Percentiles rank a stretch among this genome's conserved stretches.
phyloP scores from a whole-genome alignment of 2,113 vertebrate genomes.

The Oncorhynchus clarkii region DNA sequence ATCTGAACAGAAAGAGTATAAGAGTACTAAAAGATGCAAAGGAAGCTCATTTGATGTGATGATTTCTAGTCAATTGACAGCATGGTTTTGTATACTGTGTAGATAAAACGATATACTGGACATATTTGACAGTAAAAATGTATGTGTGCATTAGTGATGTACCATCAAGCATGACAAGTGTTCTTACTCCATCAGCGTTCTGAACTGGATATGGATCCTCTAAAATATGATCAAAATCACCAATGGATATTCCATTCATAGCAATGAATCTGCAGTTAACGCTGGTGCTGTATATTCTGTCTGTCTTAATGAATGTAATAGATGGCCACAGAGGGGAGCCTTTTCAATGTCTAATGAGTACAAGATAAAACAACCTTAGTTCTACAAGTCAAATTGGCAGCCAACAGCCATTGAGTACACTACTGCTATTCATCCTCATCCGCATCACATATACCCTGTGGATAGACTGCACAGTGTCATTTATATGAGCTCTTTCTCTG shows the following conservation, averaged over 20 bases:
- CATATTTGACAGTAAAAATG: background rate
- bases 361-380: constrained; percentile 29
- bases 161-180: background rate
- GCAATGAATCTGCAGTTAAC: background rate
- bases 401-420: constrained; percentile 37
- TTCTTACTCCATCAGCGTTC: background rate
- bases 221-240: too few species aligned
- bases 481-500: constrained; percentile 31
- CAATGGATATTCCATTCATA: too few species aligned
- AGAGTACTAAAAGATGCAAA: too few species aligned
- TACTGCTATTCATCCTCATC: constrained; percentile 23
- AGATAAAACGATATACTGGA: background rate
- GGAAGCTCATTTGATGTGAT: too few species aligned
- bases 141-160: background rate
- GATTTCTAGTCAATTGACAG: background rate
- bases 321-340: constrained; percentile 46
- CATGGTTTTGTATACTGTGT: background rate
- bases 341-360: constrained; percentile 52
- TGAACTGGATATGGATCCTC: background rate
- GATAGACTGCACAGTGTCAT: background rate
- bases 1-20: too few species aligned
- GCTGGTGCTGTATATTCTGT: constrained; percentile 23
- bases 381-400: constrained; percentile 42
- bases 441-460: background rate
- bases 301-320: constrained; percentile 59